A percentile compares a stretch with the other conserved stretches of the same genome.
Evolutionary conservation across 2,797 vertebrate genomes (phyloP).

Genomic region (Naso thynnoides): DNA sequence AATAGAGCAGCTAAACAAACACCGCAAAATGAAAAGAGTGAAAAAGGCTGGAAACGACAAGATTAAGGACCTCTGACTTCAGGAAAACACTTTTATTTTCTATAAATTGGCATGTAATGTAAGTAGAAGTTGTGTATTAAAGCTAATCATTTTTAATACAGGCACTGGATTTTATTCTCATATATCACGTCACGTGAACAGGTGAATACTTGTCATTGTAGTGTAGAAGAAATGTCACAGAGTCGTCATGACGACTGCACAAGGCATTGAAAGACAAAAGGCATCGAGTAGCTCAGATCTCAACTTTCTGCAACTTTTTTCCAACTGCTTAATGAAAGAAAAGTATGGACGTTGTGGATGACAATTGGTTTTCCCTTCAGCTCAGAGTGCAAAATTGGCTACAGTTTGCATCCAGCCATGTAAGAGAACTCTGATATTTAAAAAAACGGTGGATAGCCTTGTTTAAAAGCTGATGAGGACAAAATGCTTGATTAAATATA

Average conservation of each 20-base stretch:
- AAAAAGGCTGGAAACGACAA: neutral
- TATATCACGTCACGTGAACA: neutral
- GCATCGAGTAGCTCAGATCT: too few relatives aligned
- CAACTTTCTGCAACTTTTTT: neutral
- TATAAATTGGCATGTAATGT: neutral
- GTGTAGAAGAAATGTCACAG: neutral
- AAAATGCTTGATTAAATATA: neutral
- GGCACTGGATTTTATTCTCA: too few relatives aligned
- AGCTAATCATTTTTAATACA: neutral
- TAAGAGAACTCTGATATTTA: neutral
- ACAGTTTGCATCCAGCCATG: neutral
- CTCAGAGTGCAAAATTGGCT: neutral
- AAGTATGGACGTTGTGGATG: neutral
- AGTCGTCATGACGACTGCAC: neutral
- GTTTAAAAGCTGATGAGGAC: neutral
- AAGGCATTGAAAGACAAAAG: neutral
- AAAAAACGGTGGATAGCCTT: neutral
- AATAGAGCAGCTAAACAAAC: slow-evolving; percentile 12
- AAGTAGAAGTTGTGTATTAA: neutral
- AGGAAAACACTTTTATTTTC: neutral
- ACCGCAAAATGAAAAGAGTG: neutral
- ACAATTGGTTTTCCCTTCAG: neutral
- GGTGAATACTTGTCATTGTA: neutral
- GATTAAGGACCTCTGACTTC: neutral
- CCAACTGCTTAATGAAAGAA: neutral